These are phyloP conservation scores for Cricetomys ansorgei DNA, from an alignment of 2,113 vertebrate genomes.

Conservation along the genomic window DNA sequence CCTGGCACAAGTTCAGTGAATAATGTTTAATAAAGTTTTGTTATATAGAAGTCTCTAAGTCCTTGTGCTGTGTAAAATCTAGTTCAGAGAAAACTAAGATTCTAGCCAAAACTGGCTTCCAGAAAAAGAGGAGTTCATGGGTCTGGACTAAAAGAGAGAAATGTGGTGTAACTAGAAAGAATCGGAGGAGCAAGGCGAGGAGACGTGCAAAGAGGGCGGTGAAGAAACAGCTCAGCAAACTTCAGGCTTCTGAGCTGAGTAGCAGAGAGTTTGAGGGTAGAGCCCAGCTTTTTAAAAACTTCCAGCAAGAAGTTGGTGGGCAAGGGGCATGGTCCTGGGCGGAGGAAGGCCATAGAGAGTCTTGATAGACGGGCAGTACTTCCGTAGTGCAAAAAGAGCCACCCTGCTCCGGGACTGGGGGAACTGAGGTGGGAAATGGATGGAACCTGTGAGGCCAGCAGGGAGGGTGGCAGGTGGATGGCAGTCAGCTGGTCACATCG, in stretches of 20 bases:
- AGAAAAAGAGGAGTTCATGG: background rate
- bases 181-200: background rate
- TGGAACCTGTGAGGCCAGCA: background rate
- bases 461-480: background rate
- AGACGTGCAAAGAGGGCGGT: background rate
- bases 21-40: background rate
- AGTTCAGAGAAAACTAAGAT: slow-evolving; percentile 55
- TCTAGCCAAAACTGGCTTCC: slow-evolving; percentile 39
- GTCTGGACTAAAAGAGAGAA: background rate
- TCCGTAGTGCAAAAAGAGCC: background rate
- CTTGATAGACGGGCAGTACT: background rate
- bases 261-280: background rate
- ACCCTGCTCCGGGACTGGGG: background rate
- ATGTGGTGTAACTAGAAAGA: background rate
- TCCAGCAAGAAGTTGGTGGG: background rate
- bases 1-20: background rate
- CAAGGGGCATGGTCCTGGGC: background rate
- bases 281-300: background rate
- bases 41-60: background rate
- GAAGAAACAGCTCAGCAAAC: background rate
- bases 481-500: background rate
- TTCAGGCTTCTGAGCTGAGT: background rate
- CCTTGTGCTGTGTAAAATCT: background rate
- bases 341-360: background rate
- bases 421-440: background rate